Percentiles rank a stretch among this genome's conserved stretches.
phyloP scores from a whole-genome alignment of 2,113 vertebrate genomes.

The Bombycilla garrulus region DNA sequence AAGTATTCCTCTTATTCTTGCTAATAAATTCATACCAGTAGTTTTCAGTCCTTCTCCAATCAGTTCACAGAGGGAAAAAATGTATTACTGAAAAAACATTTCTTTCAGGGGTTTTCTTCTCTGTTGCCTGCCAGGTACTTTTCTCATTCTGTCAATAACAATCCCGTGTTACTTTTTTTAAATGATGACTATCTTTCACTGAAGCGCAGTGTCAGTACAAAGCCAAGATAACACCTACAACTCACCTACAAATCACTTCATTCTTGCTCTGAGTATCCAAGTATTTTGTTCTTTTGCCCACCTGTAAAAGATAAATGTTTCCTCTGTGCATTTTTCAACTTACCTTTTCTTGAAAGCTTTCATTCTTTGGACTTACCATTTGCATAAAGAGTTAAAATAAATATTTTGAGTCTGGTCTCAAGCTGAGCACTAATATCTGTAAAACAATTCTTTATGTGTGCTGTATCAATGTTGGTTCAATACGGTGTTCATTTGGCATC shows the following conservation, averaged over 20 bases:
- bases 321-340: neutral
- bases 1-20: neutral
- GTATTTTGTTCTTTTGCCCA: neutral
- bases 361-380: neutral
- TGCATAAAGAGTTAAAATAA: neutral
- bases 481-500: neutral
- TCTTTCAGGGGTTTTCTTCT: neutral
- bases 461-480: neutral
- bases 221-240: neutral
- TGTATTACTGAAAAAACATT: neutral
- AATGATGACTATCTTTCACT: neutral
- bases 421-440: neutral
- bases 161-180: neutral
- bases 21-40: neutral
- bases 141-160: neutral
- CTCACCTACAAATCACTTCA: neutral
- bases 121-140: neutral
- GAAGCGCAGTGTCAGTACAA: neutral
- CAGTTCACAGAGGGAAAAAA: neutral
- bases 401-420: neutral
- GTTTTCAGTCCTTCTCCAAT: neutral
- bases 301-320: neutral
- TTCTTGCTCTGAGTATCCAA: neutral
- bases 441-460: neutral
- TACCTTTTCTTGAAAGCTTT: neutral